phyloP scores from a whole-genome alignment of 1,140 invertebrate species.

The Triops cancriformis region DNA sequence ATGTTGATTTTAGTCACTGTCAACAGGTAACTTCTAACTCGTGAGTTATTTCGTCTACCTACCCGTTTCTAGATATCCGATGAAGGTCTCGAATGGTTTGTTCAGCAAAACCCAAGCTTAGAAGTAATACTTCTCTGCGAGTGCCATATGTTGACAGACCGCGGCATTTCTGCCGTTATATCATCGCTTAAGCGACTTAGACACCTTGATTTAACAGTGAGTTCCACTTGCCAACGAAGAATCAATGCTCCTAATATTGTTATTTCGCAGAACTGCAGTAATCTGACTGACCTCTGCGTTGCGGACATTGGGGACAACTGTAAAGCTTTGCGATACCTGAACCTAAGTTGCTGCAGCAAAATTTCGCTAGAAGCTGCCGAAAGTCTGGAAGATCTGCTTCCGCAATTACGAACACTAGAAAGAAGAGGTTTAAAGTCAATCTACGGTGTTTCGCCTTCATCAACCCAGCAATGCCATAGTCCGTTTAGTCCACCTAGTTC shows the following conservation, averaged over 20 bases:
- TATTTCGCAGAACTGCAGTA: constrained; percentile 3
- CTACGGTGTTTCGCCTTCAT: background rate
- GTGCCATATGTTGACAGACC: background rate
- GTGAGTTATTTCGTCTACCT: background rate
- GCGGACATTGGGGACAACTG: background rate
- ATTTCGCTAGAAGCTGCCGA: background rate
- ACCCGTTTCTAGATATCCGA: constrained; percentile 46
- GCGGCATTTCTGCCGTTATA: background rate
- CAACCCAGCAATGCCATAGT: background rate
- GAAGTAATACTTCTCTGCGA: constrained; percentile 39
- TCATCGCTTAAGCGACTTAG: constrained; percentile 43
- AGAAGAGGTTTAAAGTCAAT: background rate
- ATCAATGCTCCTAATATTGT: constrained; percentile 20
- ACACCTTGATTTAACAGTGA: constrained; percentile 45
- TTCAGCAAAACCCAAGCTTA: constrained; percentile 55
- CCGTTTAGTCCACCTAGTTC: background rate
- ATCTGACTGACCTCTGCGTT: background rate
- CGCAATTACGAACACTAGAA: background rate
- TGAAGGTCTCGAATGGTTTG: constrained; percentile 51
- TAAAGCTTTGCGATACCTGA: background rate
- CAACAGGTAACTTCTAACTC: constrained; percentile 42
- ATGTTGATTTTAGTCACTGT: constrained; percentile 54
- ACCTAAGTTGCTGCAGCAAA: constrained; percentile 16
- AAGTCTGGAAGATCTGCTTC: constrained; percentile 1
- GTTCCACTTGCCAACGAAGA: constrained; percentile 36